Base-by-base conservation (phyloP, 2,888 invertebrate genomes). In the Drosophila anceps region DNA sequence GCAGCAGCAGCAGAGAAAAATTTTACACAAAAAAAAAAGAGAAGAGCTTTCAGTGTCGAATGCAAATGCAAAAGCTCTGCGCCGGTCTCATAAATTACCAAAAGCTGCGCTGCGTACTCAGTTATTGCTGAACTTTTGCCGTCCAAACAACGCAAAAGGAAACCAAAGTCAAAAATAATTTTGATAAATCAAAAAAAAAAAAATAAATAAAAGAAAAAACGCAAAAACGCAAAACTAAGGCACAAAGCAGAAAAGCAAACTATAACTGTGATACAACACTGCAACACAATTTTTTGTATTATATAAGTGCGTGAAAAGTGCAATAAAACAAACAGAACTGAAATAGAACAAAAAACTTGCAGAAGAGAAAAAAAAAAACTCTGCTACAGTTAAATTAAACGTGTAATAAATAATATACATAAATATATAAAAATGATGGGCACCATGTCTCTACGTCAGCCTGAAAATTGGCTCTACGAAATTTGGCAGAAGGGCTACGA, bases 401-500 rank as follows among this genome's bases (percentile, higher is more conserved):
- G 66, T 63, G 51, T 61, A 72, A 66, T 39, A n/a, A 73, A 53
- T 57, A 15, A 35, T 44, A 67, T 54, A 18, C 7, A 55, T 12
- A 31, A 29, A 31, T 15, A 50, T 18, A 46, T 18, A 84, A 54
- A 80, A 80, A 92, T 93, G 91, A 92, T 92, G 93, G 91, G 93
- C 79, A 93, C 92, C 68, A 91, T 92, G 92, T 90, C 93, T 48
- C 82, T 92, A 61, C 91, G 92, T 74, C 93, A 93, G 84, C 93
- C 93, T 48, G 92, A 93, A 93, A 94, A 94, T 91, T 95, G 95
- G 93, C 94, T 95, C 71, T 95, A 95, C 93, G 95, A 95, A 92
- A 94, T 95, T 92, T 94, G 94, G 93, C 95, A 95, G 91, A 94
- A 94, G 92, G 95, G 95, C 88, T 94, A 95, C 82, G 94, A 94